Evolutionary conservation across 2,888 invertebrate genomes (phyloP).

Genomic region (Prosapia bicincta): DNA sequence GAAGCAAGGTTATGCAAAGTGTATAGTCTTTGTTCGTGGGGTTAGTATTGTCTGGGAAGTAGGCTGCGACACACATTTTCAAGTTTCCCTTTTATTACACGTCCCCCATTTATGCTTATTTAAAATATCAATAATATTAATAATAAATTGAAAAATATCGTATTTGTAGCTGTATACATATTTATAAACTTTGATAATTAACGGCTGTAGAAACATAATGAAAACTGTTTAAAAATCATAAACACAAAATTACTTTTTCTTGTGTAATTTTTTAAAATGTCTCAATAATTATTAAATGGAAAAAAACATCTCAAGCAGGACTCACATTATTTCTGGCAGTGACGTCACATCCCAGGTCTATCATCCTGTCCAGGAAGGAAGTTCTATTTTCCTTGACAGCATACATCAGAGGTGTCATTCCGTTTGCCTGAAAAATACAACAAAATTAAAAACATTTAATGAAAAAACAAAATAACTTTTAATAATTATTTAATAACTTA

Average conservation of each 20-base stretch:
- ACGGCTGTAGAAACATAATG: too few relatives aligned
- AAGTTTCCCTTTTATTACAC: not conserved
- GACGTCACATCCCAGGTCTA: slow-evolving; percentile 89
- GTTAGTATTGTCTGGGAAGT: not conserved
- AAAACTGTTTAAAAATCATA: too few relatives aligned
- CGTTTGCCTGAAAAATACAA: slow-evolving; percentile 73
- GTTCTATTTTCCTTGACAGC: slow-evolving; percentile 94
- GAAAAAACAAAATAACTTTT: not conserved
- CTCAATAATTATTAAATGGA: too few relatives aligned
- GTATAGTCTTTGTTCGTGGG: not conserved
- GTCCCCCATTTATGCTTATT: too few relatives aligned
- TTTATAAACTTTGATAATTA: too few relatives aligned
- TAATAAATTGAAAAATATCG: too few relatives aligned
- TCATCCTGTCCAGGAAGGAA: slow-evolving; percentile 83
- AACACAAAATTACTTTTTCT: too few relatives aligned
- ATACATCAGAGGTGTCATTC: slow-evolving; percentile 94
- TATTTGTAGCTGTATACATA: too few relatives aligned
- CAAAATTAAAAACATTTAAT: not conserved
- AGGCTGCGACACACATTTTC: not conserved
- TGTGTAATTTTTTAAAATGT: too few relatives aligned
- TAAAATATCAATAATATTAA: too few relatives aligned
- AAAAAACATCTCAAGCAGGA: slow-evolving; percentile 35
- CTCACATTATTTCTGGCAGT: slow-evolving; percentile 90
- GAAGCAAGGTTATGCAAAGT: not conserved
- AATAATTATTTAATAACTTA: not conserved